Conservation (phyloP, 2,888 invertebrate species). For the Malthinus flaveolus region DNA sequence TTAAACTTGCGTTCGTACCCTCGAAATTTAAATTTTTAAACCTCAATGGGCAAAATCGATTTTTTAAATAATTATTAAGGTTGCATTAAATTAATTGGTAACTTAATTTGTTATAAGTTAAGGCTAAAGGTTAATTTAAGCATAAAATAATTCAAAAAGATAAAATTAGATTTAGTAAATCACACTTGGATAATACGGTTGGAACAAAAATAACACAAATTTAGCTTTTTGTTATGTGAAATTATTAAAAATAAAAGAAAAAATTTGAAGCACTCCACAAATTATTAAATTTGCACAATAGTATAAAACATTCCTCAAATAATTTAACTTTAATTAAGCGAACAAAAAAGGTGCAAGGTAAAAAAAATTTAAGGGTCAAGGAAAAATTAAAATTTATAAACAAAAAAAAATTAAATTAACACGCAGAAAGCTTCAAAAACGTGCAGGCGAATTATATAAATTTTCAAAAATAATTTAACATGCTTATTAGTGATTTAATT, state of each 20-base stretch:
- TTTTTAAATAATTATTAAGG: too few species aligned
- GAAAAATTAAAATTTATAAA: neutral
- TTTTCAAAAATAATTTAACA: slow-evolving; percentile 5
- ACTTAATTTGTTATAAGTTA: too few species aligned
- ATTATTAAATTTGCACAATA: too few species aligned
- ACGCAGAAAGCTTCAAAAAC: neutral
- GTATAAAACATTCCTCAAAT: too few species aligned
- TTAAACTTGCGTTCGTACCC: too few species aligned
- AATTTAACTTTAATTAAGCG: too few species aligned
- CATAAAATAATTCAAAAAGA: neutral
- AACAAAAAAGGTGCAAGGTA: slow-evolving; percentile 14
- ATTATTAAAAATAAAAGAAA: neutral
- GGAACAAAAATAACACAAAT: slow-evolving; percentile 15
- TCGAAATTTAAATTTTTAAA: too few species aligned
- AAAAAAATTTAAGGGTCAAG: slow-evolving; percentile 14
- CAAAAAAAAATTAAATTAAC: neutral
- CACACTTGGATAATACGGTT: neutral
- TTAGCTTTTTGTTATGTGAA: slow-evolving; percentile 14
- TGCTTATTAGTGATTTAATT: slow-evolving; percentile 21
- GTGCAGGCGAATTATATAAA: slow-evolving; percentile 6
- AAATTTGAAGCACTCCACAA: too few species aligned
- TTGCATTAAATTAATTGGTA: too few species aligned
- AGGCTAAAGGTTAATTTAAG: too few species aligned
- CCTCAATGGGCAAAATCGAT: too few species aligned
- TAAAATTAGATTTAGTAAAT: slow-evolving; percentile 10